Evolutionary conservation across 2,113 vertebrate genomes (phyloP).

Genomic region (Aegithalos caudatus): DNA sequence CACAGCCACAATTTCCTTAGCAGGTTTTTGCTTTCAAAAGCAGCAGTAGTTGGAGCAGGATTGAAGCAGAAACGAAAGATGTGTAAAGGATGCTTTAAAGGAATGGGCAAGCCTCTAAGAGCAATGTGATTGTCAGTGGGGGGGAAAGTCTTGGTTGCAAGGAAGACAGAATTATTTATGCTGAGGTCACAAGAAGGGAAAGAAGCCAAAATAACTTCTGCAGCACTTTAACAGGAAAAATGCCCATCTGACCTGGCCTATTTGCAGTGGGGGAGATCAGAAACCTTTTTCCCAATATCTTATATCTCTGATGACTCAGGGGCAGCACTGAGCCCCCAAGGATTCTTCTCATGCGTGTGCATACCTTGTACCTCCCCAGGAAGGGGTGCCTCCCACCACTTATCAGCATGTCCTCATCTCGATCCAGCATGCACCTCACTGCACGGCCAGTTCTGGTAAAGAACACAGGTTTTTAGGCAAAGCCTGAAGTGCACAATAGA

Average conservation of each 20-base stretch:
- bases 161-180: neutral
- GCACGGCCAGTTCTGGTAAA: slow-evolving; percentile 78
- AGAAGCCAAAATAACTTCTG: neutral
- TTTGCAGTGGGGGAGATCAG: neutral
- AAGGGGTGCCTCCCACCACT: slow-evolving; percentile 93
- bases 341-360: neutral
- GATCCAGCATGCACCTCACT: slow-evolving; percentile 92
- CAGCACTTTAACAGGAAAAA: neutral
- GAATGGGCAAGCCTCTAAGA: neutral
- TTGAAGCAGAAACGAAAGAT: neutral
- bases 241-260: neutral
- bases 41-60: neutral
- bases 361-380: slow-evolving; percentile 89
- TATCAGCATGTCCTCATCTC: slow-evolving; percentile 95
- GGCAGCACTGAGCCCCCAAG: neutral
- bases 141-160: neutral
- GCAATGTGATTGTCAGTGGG: neutral
- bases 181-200: neutral
- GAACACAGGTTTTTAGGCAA: neutral
- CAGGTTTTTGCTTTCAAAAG: neutral
- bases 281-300: neutral
- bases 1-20: neutral
- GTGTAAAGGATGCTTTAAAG: neutral
- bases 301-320: neutral
- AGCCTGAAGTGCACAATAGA: neutral